These are phyloP conservation scores for Chionoecetes opilio DNA, from an alignment of 1,140 invertebrate genomes.

Conservation along the genomic window DNA sequence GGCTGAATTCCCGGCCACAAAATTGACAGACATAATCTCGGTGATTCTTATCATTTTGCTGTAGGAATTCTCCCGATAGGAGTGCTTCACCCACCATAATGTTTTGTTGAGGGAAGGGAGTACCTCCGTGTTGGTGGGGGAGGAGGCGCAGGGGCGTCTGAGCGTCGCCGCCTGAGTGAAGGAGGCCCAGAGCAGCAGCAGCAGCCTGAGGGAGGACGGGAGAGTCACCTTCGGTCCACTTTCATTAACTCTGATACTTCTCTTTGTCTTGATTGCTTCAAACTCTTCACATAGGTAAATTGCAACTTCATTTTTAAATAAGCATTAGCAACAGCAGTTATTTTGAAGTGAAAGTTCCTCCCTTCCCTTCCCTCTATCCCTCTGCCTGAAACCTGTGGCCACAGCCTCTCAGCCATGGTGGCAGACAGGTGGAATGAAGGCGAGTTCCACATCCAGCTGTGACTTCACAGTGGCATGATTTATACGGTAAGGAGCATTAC, in stretches of 20 bases:
- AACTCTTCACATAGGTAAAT: constrained; percentile 35
- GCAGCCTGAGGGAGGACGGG: constrained; percentile 78
- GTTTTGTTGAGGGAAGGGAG: constrained; percentile 59
- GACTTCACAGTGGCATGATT: neutral
- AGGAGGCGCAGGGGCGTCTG: constrained; percentile 68
- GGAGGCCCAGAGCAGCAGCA: constrained; percentile 74
- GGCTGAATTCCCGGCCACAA: constrained; percentile 72
- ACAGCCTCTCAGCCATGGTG: constrained; percentile 10
- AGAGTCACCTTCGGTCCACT: constrained; percentile 74
- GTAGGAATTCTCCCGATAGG: constrained; percentile 59
- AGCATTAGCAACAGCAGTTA: neutral
- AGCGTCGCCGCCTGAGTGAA: constrained; percentile 65
- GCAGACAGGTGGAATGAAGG: neutral
- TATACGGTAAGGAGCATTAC: neutral
- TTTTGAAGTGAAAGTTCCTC: neutral
- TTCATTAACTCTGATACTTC: constrained; percentile 55
- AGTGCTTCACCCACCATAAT: constrained; percentile 69
- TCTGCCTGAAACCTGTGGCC: neutral
- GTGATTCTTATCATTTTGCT: constrained; percentile 71
- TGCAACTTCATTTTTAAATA: constrained; percentile 17
- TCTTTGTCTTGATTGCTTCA: constrained; percentile 60
- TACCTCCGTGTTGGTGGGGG: constrained; percentile 56
- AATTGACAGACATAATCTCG: constrained; percentile 71
- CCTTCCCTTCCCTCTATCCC: constrained; percentile 37
- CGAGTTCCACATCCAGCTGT: neutral